Percentiles rank a stretch among this genome's conserved stretches.
phyloP scores from a whole-genome alignment of 2,797 vertebrate species.

The Clamator glandarius region DNA sequence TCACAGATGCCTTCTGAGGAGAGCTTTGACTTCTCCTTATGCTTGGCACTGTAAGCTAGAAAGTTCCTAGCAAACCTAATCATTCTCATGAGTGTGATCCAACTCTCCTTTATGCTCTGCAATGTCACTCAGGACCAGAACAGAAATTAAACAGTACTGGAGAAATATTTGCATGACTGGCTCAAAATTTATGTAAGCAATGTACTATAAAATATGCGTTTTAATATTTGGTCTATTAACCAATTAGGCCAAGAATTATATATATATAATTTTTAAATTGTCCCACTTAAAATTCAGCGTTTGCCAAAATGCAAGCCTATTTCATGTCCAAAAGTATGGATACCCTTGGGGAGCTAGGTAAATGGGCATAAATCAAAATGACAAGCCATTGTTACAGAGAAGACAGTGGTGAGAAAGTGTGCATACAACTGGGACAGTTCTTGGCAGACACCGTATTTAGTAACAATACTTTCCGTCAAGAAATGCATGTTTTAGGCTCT shows the following conservation, averaged over 20 bases:
- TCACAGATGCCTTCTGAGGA: not conserved
- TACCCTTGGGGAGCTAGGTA: not conserved
- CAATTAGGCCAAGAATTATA: not conserved
- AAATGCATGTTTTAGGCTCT: slow-evolving; percentile 14
- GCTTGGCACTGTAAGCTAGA: not conserved
- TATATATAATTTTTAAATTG: not conserved
- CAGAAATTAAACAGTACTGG: not conserved
- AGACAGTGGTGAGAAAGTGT: not conserved
- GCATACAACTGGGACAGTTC: not conserved
- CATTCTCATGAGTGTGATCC: not conserved
- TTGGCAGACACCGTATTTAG: slow-evolving; percentile 36
- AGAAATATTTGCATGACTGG: not conserved
- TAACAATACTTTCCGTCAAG: not conserved
- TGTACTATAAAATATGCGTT: not conserved
- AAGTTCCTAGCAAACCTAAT: not conserved
- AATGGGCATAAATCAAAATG: slow-evolving; percentile 8
- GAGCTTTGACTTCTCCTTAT: not conserved
- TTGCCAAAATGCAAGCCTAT: slow-evolving; percentile 4
- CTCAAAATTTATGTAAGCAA: not conserved
- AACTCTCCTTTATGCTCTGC: not conserved
- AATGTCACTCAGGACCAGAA: not conserved
- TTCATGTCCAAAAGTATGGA: not conserved
- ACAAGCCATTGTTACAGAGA: not conserved
- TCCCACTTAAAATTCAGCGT: not conserved
- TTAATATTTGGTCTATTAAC: slow-evolving; percentile 20